These are phyloP conservation scores for Abrostola triplasia DNA, from an alignment of 2,888 invertebrate genomes.

Conservation along the genomic window DNA sequence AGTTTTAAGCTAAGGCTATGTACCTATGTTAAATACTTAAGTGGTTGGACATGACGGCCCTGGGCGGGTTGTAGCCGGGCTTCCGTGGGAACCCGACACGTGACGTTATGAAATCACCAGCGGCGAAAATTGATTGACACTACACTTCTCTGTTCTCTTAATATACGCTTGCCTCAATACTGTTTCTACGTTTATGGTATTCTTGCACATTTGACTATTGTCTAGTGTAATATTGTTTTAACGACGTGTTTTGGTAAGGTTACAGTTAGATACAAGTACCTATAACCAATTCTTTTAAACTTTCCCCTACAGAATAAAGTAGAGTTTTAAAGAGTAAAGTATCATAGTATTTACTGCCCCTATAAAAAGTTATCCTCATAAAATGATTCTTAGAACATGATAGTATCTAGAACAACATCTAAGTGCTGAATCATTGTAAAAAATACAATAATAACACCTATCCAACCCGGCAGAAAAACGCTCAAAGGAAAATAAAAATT, in stretches of 20 bases:
- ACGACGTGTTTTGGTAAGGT: slow-evolving; percentile 13
- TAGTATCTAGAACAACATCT: slow-evolving; percentile 27
- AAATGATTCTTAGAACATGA: slow-evolving; percentile 45
- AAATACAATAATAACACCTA: slow-evolving; percentile 47
- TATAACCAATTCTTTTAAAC: too few species aligned
- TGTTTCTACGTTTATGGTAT: slow-evolving; percentile 38
- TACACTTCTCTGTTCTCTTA: slow-evolving; percentile 58
- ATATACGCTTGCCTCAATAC: slow-evolving; percentile 56
- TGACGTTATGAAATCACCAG: slow-evolving; percentile 85
- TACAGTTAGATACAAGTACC: not conserved
- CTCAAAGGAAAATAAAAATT: slow-evolving; percentile 43
- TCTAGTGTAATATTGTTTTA: slow-evolving; percentile 34
- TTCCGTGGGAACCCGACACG: slow-evolving; percentile 87
- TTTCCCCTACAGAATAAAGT: too few species aligned
- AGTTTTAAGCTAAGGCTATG: slow-evolving; percentile 85
- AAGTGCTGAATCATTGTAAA: slow-evolving; percentile 38
- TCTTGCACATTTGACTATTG: slow-evolving; percentile 44
- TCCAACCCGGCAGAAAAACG: slow-evolving; percentile 43
- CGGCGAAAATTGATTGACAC: slow-evolving; percentile 86
- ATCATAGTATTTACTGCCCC: not conserved
- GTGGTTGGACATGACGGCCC: slow-evolving; percentile 87
- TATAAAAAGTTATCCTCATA: slow-evolving; percentile 13
- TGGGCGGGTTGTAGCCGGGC: slow-evolving; percentile 81
- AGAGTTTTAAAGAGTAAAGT: too few species aligned
- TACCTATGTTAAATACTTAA: slow-evolving; percentile 86